These are phyloP conservation scores for Drosophila pectinifera DNA, from an alignment of 1,140 invertebrate species.

Conservation along the genomic window DNA sequence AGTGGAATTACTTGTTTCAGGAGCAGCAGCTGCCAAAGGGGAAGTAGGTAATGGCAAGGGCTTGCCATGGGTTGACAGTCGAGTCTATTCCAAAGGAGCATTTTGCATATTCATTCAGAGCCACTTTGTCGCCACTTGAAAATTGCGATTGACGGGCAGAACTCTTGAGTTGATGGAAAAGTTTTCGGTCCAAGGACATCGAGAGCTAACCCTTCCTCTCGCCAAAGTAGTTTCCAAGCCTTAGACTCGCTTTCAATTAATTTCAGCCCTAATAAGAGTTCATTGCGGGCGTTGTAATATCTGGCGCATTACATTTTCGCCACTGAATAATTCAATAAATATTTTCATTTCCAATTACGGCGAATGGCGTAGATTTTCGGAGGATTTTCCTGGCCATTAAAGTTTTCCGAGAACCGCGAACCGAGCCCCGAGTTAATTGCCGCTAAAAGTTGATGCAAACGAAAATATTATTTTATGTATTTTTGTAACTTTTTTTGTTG, in stretches of 20 bases:
- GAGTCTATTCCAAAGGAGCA: slow-evolving; percentile 32
- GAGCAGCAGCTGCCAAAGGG: slow-evolving; percentile 2
- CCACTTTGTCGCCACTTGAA: slow-evolving; percentile 66
- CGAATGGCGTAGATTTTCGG: slow-evolving; percentile 30
- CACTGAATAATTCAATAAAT: slow-evolving; percentile 77
- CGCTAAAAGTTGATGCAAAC: slow-evolving; percentile 60
- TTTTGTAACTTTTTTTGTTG: slow-evolving; percentile 9
- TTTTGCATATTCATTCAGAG: slow-evolving; percentile 77
- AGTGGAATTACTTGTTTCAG: slow-evolving; percentile 69
- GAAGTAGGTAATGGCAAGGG: slow-evolving; percentile 1
- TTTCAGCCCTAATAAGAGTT: slow-evolving; percentile 24
- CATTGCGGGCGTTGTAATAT: slow-evolving; percentile 48
- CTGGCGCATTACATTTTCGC: slow-evolving; percentile 42
- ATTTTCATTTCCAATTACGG: slow-evolving; percentile 62
- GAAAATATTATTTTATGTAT: slow-evolving; percentile 81
- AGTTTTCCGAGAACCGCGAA: too few species aligned
- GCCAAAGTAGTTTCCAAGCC: slow-evolving; percentile 32
- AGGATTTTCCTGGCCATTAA: slow-evolving; percentile 43
- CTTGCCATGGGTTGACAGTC: slow-evolving; percentile 36
- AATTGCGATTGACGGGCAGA: slow-evolving; percentile 45
- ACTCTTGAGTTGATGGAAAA: slow-evolving; percentile 59
- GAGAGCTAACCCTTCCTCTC: background rate
- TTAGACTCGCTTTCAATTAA: slow-evolving; percentile 31
- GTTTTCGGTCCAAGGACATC: slow-evolving; percentile 35
- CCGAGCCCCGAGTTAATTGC: slow-evolving; percentile 66